Percentiles rank a stretch among this genome's conserved stretches.
Conservation (phyloP, 2,797 vertebrate species). For the Darevskia mixta region DNA sequence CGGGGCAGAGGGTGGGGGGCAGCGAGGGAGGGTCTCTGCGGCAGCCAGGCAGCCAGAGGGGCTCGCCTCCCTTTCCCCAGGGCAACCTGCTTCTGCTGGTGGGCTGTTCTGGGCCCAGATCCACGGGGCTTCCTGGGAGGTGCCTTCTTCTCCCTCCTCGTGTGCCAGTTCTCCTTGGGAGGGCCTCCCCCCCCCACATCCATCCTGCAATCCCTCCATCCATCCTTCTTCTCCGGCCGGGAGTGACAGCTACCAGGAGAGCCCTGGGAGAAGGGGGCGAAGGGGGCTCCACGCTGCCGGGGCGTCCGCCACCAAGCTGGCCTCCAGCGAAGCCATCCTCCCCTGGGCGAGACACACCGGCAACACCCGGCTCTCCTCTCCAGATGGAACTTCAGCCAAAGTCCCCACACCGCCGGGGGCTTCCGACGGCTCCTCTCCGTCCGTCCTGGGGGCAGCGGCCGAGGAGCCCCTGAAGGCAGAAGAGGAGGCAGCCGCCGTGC, state of each 20-base stretch:
- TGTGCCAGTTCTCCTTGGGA: too few species aligned
- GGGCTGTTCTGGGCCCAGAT: background rate
- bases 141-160: background rate
- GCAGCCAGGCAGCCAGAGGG: background rate
- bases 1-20: background rate
- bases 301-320: background rate
- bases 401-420: background rate
- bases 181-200: background rate
- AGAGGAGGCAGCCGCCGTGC: background rate
- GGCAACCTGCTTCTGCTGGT: background rate
- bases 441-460: background rate
- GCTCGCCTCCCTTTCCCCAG: background rate
- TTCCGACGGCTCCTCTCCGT: background rate
- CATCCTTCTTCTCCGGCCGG: background rate
- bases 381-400: too few species aligned
- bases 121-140: background rate
- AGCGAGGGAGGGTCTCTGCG: conserved; percentile 5
- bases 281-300: background rate
- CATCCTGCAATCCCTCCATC: rapidly evolving
- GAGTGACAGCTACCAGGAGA: background rate
- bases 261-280: background rate
- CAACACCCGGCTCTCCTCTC: background rate
- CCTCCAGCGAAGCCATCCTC: background rate
- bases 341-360: background rate
- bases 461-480: background rate